A percentile compares a stretch with the other conserved stretches of the same genome.
Conservation (phyloP, 2,888 invertebrate species). For the Didymodactylos carnosus region DNA sequence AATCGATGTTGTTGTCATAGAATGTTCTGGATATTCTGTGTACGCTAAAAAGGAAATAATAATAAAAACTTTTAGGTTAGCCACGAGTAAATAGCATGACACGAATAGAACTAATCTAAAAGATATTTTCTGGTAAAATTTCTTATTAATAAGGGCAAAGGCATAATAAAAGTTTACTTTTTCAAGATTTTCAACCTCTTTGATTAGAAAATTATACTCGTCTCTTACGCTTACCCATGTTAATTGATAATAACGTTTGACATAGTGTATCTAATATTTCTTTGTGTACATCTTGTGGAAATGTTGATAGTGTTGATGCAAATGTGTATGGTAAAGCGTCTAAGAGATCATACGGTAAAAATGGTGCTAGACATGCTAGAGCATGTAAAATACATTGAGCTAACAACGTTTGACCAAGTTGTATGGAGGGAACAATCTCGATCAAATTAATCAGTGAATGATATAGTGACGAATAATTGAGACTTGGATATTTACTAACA, state of each 20-base stretch:
- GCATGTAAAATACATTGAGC: constrained; percentile 81
- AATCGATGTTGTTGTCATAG: constrained; percentile 32
- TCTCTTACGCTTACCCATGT: constrained; percentile 43
- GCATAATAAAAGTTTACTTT: background rate
- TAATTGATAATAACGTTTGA: constrained; percentile 83
- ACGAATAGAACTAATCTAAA: too few species aligned
- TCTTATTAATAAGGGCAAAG: background rate
- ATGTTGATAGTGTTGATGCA: constrained; percentile 73
- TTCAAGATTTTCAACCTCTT: too few species aligned
- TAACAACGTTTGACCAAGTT: constrained; percentile 45
- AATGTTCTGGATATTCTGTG: constrained; percentile 18
- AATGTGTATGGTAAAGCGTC: constrained; percentile 82
- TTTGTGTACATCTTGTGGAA: constrained; percentile 71
- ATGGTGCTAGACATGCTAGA: constrained; percentile 76
- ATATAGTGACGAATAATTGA: constrained; percentile 87
- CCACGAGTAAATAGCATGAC: too few species aligned
- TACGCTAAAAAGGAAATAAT: constrained; percentile 2
- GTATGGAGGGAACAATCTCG: constrained; percentile 75
- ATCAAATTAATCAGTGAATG: constrained; percentile 69
- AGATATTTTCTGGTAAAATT: constrained; percentile 7
- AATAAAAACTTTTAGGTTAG: background rate
- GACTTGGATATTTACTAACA: constrained; percentile 74
- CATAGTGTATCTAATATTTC: constrained; percentile 81
- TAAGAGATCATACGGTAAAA: constrained; percentile 80
- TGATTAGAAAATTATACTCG: background rate